Base-by-base conservation (phyloP, 30 jellyfish, hydroid and myxozoan species). In the Catostylus mosaicus region DNA sequence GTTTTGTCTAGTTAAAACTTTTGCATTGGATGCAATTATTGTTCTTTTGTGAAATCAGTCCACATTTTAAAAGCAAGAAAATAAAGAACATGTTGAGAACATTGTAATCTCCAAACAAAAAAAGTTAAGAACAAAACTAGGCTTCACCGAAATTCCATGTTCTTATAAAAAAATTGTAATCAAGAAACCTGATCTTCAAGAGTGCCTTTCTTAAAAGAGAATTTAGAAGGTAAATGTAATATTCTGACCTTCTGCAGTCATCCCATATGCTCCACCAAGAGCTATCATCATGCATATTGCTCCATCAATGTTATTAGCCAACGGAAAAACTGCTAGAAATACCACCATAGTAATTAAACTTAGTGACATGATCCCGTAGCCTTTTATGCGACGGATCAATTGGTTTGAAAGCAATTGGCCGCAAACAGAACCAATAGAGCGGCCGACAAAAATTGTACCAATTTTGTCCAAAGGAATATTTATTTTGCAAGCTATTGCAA, bases 221-320 rank as follows among this genome's bases (percentile, higher is more conserved):
- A 14, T 11, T 0, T 34, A 35, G 20, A 35, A 26, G 30, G 22
- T 30, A 30, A 71, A 38, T 38, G 0, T 22, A 45, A 3, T 4
- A 0, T 29, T 29, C 46, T 59, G 54, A 83, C 94, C 94, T 84
- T 84, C 88, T 0, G 59, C 29, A 24, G 87, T 30, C 30, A 65
- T 37, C 30, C 94, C 94, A 31, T 84, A 73, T 8, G 83, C 83
- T 1, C 38, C 56, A 11, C 94, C 94, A 56, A 84, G 48, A 10
- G 66, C 62, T 10, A 62, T 7, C 84, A 84, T 84, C 35, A 84
- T 32, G 11, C 77, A 61, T 1, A 60, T 61, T 8, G 88, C 87
- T 0, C 80, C 83, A 37, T 45, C 32, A 31, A 84, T 69, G 24
- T 26, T 62, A 30, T 35, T 45, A 31, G 61, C 67, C n/a, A 68